These are phyloP conservation scores for Trinorchestia longiramus DNA, from an alignment of 1,140 invertebrate species.

Conservation along the genomic window DNA sequence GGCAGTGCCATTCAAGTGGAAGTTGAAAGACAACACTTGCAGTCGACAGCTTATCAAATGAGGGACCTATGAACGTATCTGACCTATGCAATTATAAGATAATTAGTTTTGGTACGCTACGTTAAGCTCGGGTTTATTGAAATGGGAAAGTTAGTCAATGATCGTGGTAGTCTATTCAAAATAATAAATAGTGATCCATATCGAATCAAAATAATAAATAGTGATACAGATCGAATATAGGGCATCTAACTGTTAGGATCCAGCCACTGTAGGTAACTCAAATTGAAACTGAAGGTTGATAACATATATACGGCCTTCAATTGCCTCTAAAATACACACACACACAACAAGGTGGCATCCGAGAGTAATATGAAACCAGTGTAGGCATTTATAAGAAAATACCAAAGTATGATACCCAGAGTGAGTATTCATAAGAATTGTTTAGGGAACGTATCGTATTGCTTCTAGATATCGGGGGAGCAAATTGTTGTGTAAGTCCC, in stretches of 20 bases:
- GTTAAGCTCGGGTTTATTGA: neutral
- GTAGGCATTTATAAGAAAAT: too few species aligned
- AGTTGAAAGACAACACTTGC: neutral
- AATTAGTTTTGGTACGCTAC: neutral
- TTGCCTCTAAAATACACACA: too few species aligned
- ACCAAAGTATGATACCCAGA: too few species aligned
- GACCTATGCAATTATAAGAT: neutral
- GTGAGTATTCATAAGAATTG: too few species aligned
- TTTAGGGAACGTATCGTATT: too few species aligned
- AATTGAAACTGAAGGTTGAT: too few species aligned
- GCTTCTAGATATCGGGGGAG: too few species aligned
- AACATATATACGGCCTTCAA: too few species aligned
- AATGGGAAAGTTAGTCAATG: neutral
- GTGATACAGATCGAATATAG: neutral
- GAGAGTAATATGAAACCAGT: too few species aligned
- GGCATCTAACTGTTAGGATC: neutral
- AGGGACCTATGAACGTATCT: neutral
- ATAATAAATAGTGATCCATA: neutral
- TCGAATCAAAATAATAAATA: too few species aligned
- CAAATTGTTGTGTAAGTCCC: too few species aligned
- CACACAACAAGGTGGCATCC: too few species aligned
- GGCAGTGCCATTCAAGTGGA: neutral
- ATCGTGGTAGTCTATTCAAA: neutral
- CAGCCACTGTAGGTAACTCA: neutral
- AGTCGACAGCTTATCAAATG: neutral